Conservation (phyloP, 1,140 invertebrate species). For the Subanguina moxae region DNA sequence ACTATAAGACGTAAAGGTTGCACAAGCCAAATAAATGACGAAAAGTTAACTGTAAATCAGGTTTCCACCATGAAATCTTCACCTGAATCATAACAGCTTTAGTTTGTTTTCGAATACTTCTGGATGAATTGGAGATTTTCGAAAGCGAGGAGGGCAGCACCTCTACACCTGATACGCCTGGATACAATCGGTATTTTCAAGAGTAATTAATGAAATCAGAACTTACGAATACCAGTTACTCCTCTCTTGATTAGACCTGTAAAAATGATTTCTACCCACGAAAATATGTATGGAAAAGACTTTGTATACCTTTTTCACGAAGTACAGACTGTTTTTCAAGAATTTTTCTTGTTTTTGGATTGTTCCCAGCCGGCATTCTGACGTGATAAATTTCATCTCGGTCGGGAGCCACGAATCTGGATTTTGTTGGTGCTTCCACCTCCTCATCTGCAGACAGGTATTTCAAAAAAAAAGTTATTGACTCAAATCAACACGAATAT, state of each 20-base stretch:
- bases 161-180: background rate
- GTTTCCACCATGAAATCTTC: background rate
- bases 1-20: too few relatives aligned
- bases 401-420: constrained; percentile 23
- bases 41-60: too few relatives aligned
- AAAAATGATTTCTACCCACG: background rate
- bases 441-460: background rate
- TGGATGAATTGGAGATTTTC: background rate
- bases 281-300: background rate
- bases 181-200: too few relatives aligned
- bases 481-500: too few relatives aligned
- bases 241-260: constrained; percentile 18
- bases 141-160: background rate
- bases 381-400: constrained; percentile 32
- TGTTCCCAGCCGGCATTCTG: constrained; percentile 21
- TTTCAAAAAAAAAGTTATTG: too few relatives aligned
- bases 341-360: constrained; percentile 18
- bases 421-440: background rate
- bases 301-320: constrained; percentile 22
- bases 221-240: constrained; percentile 8
- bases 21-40: too few relatives aligned
- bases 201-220: background rate
- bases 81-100: constrained; percentile 14
- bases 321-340: constrained; percentile 19
- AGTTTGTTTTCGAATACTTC: constrained; percentile 6